Evolutionary conservation across 2,888 invertebrate species (phyloP).

Genomic region (Rhaphigaster nebulosa): DNA sequence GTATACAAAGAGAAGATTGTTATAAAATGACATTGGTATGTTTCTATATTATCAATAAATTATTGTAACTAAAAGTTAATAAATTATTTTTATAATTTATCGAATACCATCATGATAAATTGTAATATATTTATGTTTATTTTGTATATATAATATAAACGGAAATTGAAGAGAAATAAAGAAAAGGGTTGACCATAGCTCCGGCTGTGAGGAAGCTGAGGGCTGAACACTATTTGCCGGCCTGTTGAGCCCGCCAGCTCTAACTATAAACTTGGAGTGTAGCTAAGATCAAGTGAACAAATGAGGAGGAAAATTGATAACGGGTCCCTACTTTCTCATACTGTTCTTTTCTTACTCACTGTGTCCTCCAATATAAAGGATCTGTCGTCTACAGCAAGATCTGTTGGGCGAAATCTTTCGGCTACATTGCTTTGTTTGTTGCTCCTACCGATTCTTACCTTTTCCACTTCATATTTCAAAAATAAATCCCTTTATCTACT

Average conservation of each 20-base stretch:
- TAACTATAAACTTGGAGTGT: slow-evolving; percentile 44
- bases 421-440: neutral
- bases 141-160: too few relatives aligned
- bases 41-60: too few relatives aligned
- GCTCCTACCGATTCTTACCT: neutral
- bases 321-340: slow-evolving; percentile 1
- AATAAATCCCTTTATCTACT: neutral
- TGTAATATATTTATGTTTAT: too few relatives aligned
- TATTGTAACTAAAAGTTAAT: too few relatives aligned
- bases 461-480: slow-evolving; percentile 4
- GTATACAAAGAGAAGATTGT: too few relatives aligned
- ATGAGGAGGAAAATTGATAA: slow-evolving; percentile 50
- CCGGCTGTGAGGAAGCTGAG: neutral
- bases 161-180: too few relatives aligned
- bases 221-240: neutral
- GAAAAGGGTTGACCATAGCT: neutral
- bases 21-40: too few relatives aligned
- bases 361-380: slow-evolving; percentile 26
- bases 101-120: too few relatives aligned
- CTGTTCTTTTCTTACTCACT: neutral
- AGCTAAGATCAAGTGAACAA: slow-evolving; percentile 28
- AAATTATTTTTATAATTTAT: too few relatives aligned
- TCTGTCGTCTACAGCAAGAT: neutral
- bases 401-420: neutral
- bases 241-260: slow-evolving; percentile 25